Conservation (phyloP, 2,888 invertebrate species). For the Ormyrus pomaceus region DNA sequence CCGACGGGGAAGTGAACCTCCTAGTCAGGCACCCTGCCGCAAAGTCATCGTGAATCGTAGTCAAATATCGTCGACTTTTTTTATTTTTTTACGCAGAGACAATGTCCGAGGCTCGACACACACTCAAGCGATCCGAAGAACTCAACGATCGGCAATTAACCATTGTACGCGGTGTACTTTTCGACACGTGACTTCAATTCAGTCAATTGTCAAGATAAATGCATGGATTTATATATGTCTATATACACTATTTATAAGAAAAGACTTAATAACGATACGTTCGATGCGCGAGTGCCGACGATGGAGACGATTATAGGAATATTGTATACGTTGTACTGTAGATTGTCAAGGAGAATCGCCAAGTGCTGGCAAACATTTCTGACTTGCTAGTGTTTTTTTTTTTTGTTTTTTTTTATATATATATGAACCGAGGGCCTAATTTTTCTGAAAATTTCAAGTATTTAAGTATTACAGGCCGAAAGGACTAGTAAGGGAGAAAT, state of each 20-base stretch:
- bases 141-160: too few relatives aligned
- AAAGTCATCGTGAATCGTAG: slow-evolving; percentile 70
- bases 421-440: too few relatives aligned
- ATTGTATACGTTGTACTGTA: slow-evolving; percentile 25
- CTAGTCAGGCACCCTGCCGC: slow-evolving; percentile 77
- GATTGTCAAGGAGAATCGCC: neutral
- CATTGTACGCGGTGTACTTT: too few relatives aligned
- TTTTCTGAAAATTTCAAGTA: too few relatives aligned
- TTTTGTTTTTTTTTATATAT: too few relatives aligned
- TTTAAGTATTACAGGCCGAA: too few relatives aligned
- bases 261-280: slow-evolving; percentile 18
- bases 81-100: neutral
- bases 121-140: neutral
- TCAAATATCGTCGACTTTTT: slow-evolving; percentile 56
- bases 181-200: too few relatives aligned
- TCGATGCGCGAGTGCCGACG: neutral
- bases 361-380: too few relatives aligned
- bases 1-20: slow-evolving; percentile 88
- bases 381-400: too few relatives aligned
- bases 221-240: neutral
- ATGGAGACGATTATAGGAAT: neutral
- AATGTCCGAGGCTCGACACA: slow-evolving; percentile 13
- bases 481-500: too few relatives aligned
- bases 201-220: neutral
- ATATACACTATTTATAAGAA: neutral